Conservation (phyloP, 2,888 invertebrate species). For the Rotaria magnacalcarata region DNA sequence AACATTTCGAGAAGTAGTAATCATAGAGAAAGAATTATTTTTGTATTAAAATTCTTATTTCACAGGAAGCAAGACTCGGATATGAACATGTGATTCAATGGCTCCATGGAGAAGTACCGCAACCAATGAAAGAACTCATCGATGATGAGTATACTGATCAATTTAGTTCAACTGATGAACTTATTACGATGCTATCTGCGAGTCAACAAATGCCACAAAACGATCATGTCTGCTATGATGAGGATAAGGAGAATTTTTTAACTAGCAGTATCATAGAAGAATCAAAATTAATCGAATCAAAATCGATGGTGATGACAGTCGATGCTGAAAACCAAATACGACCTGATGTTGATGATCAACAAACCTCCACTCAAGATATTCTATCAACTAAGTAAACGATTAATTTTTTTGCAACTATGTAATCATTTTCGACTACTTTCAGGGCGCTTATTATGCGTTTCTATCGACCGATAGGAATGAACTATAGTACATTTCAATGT, state of each 20-base stretch:
- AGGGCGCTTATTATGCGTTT: neutral
- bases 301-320: neutral
- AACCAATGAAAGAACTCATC: neutral
- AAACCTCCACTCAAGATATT: neutral
- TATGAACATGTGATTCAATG: conserved; percentile 28
- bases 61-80: neutral
- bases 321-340: neutral
- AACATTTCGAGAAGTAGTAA: conserved; percentile 37
- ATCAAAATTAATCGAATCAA: neutral
- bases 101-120: neutral
- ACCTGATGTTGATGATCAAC: neutral
- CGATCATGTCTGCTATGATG: neutral
- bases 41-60: conserved; percentile 46
- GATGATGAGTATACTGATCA: neutral
- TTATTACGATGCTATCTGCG: too few species aligned
- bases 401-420: neutral
- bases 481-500: neutral
- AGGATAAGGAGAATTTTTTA: neutral
- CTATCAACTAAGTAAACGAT: neutral
- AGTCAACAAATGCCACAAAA: neutral
- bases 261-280: neutral
- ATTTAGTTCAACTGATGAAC: neutral
- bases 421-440: neutral
- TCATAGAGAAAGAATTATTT: neutral
- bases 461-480: neutral